Evolutionary conservation across 1,140 invertebrate species (phyloP).

Genomic region (Cydia fagiglandana): DNA sequence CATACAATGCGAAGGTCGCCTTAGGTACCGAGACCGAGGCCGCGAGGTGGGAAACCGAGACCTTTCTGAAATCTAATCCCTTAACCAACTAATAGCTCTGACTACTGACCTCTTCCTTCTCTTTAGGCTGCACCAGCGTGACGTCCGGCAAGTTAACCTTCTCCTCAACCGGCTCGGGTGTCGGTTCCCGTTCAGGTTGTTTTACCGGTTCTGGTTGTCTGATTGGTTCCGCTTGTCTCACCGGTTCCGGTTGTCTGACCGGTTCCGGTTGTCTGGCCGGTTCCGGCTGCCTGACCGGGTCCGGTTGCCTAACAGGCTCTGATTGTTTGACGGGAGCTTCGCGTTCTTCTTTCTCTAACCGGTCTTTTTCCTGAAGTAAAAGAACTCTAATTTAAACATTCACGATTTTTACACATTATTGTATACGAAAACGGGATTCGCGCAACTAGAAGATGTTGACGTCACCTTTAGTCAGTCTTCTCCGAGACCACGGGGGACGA

Average conservation of each 20-base stretch:
- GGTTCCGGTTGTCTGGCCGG: conserved; percentile 40
- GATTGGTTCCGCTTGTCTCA: conserved; percentile 42
- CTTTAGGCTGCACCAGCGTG: conserved; percentile 57
- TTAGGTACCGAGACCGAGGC: too few relatives aligned
- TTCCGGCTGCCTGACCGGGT: conserved; percentile 46
- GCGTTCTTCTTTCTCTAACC: conserved; percentile 50
- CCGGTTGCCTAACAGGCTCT: conserved; percentile 35
- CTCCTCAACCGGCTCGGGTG: conserved; percentile 48
- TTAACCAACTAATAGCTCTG: background rate
- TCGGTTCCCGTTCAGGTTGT: conserved; percentile 49
- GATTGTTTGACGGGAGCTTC: conserved; percentile 38
- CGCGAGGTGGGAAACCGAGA: too few relatives aligned
- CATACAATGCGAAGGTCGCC: too few relatives aligned
- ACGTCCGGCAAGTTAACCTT: conserved; percentile 61
- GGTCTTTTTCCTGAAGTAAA: conserved; percentile 58
- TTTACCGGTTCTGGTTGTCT: conserved; percentile 38
- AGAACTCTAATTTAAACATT: background rate
- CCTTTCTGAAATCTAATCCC: too few relatives aligned
- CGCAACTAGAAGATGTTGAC: too few relatives aligned
- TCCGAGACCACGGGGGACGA: too few relatives aligned
- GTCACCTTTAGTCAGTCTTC: too few relatives aligned
- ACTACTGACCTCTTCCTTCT: conserved; percentile 61
- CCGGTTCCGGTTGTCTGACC: conserved; percentile 52
- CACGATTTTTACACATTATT: background rate
- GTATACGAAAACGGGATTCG: too few relatives aligned